Conservation (phyloP, 2,797 vertebrate species). For the Brachymystax lenok region DNA sequence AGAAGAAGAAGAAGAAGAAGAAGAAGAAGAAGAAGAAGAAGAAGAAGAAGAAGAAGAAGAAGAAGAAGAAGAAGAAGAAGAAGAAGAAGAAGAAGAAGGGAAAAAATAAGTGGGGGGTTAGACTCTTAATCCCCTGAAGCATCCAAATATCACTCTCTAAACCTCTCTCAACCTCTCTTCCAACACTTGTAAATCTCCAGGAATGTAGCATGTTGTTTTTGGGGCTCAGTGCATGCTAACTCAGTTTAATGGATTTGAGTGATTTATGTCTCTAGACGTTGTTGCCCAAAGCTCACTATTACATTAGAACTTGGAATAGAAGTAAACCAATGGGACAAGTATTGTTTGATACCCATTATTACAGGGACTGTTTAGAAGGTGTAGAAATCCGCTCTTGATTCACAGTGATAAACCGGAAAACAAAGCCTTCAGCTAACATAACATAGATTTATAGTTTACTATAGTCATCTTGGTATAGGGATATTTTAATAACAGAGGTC, state of each 20-base stretch:
- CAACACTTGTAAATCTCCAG: slow-evolving; percentile 65
- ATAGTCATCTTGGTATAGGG: no score
- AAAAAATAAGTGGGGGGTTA: slow-evolving; percentile 36
- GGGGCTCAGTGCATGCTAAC: slow-evolving; percentile 49
- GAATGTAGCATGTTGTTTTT: slow-evolving; percentile 70
- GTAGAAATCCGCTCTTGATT: background rate
- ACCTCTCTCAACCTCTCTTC: slow-evolving; percentile 12
- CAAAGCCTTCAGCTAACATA: no score
- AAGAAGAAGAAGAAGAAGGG: background rate
- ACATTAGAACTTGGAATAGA: slow-evolving; percentile 38
- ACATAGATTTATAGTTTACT: no score
- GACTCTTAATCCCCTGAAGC: slow-evolving; percentile 58
- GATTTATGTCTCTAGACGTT: slow-evolving; percentile 58
- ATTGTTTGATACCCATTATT: slow-evolving; percentile 48
- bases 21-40: no score
- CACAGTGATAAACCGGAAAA: background rate
- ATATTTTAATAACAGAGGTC: no score
- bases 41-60: no score
- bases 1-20: no score
- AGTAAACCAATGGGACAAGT: slow-evolving; percentile 36
- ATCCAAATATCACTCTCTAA: slow-evolving; percentile 39
- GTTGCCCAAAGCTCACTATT: slow-evolving; percentile 46
- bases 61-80: background rate
- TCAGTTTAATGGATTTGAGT: slow-evolving; percentile 37
- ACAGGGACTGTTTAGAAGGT: slow-evolving; percentile 16